A percentile compares a stretch with the other conserved stretches of the same genome.
Conservation (phyloP, 2,797 vertebrate genomes). For the Spondyliosoma cantharus region DNA sequence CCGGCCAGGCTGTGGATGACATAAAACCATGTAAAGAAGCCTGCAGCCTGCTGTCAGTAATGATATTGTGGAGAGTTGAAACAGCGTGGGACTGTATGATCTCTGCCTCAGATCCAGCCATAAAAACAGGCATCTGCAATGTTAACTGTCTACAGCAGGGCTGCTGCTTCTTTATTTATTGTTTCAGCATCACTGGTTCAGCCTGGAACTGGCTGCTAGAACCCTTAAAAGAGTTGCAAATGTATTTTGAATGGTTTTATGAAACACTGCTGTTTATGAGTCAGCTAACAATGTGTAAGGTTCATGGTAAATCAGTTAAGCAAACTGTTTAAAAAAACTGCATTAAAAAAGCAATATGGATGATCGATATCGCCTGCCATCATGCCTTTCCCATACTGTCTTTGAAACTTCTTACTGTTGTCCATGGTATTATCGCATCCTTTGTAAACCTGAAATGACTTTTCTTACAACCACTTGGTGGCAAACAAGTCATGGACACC, state of each 20-base stretch:
- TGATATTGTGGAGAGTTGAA: conserved; percentile 55
- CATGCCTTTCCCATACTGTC: background rate
- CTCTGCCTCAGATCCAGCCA: conserved; percentile 42
- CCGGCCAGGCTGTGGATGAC: conserved; percentile 16
- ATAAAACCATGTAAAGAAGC: conserved; percentile 45
- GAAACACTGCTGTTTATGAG: background rate
- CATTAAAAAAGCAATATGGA: background rate
- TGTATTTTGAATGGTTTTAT: background rate
- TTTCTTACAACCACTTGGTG: too few relatives aligned
- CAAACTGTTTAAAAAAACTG: background rate
- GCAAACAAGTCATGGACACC: background rate
- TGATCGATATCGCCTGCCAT: background rate
- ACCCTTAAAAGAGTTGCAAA: conserved; percentile 1
- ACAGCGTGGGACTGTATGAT: conserved; percentile 47
- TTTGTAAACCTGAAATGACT: background rate
- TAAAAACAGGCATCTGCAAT: conserved; percentile 55
- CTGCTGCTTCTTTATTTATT: conserved; percentile 25
- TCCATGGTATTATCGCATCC: background rate
- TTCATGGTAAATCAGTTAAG: background rate
- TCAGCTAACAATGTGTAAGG: background rate
- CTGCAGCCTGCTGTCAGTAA: conserved; percentile 58
- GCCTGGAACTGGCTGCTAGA: background rate
- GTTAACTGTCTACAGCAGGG: conserved; percentile 36
- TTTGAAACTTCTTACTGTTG: background rate
- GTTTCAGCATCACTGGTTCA: conserved; percentile 24